Evolutionary conservation across 2,797 vertebrate genomes (phyloP), one percentile per base, ranked within the genome.

Genomic region (Nannoperca australis): DNA sequence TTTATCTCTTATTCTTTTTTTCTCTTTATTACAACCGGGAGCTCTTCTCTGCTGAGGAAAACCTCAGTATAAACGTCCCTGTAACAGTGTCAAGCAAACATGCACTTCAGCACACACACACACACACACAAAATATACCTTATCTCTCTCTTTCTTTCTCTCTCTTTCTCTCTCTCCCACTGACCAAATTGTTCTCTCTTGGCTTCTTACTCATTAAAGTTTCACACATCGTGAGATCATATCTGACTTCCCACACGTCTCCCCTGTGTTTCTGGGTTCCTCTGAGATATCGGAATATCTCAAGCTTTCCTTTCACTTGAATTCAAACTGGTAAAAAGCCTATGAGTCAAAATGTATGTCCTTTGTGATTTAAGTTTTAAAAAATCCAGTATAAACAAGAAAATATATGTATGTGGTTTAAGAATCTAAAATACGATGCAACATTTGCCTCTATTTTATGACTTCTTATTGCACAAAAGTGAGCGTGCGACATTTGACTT

Each of bases 181-280:
- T 65, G 32, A 63, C 50, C 65, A n/a, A 11, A 22, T 15, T 70
- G 60, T 40, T 80, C 61, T 50, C 45, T 60, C 27, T 55, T 44
- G 20, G 40, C 38, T 68, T 55, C 32, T 53, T 59, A 20, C 22
- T 86, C 66, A 82, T 82, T 78, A 84, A 79, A 83, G 67, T 76
- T 80, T 85, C 65, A 81, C 40, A 69, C 44, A 59, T 66, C 38
- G 64, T 79, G 36, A 70, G 45, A 66, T 59, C 47, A 73, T 50
- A 76, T 73, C 78, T 73, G 36, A 76, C 68, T 68, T 67, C 72
- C 65, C 14, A 24, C 40, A 40, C 18, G 20, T 55, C 32, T 55
- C 47, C 32, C 38, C 2, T 24, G 55, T n/a, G 32, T 44, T 13
- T 42, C 75, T 68, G 14, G 17, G 38, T 73, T 53, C 67, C 56